Evolutionary conservation across 2,888 invertebrate genomes (phyloP).

Genomic region (Octodonta nipae): DNA sequence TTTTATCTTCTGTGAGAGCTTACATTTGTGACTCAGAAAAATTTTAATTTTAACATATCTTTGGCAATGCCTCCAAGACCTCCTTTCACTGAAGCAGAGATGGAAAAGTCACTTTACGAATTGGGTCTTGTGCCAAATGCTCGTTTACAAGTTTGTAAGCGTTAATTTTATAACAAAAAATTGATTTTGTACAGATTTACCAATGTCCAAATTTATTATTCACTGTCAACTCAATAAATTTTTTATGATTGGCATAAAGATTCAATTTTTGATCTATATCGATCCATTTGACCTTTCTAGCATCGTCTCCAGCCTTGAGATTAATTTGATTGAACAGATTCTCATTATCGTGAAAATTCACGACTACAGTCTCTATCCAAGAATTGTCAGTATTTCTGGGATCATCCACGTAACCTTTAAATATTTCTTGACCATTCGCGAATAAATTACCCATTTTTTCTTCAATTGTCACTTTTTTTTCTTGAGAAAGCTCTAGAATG

Average conservation of each 20-base stretch:
- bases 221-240: constrained; percentile 61
- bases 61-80: too few relatives aligned
- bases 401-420: constrained; percentile 90
- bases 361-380: constrained; percentile 95
- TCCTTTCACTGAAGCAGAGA: too few relatives aligned
- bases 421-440: constrained; percentile 52
- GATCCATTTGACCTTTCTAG: constrained; percentile 76
- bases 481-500: constrained; percentile 43
- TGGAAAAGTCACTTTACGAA: too few relatives aligned
- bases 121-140: too few relatives aligned
- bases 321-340: constrained; percentile 51
- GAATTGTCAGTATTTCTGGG: constrained; percentile 95
- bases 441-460: too few relatives aligned
- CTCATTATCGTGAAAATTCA: constrained; percentile 81
- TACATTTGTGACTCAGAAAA: too few relatives aligned
- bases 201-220: constrained; percentile 52
- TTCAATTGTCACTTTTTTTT: constrained; percentile 16
- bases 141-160: too few relatives aligned
- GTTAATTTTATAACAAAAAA: too few relatives aligned
- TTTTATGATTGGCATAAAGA: constrained; percentile 80
- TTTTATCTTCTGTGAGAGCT: too few relatives aligned
- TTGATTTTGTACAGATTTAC: too few relatives aligned
- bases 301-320: constrained; percentile 84
- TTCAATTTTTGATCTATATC: constrained; percentile 55
- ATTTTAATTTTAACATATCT: too few relatives aligned